phyloP scores from a whole-genome alignment of 2,888 invertebrate species.

The Phyllotreta striolata region DNA sequence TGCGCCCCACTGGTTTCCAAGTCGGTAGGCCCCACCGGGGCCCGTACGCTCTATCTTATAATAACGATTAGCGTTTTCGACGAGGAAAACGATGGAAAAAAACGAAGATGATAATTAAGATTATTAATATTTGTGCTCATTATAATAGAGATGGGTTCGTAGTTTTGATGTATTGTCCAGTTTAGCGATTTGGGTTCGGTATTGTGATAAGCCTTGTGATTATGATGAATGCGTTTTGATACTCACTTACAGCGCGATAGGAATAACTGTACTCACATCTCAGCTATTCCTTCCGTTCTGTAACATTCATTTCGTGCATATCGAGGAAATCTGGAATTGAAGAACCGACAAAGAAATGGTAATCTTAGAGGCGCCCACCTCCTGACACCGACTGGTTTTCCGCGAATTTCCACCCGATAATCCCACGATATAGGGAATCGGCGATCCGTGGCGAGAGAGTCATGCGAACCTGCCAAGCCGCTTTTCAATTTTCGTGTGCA shows the following conservation, averaged over 20 bases:
- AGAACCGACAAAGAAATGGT: too few species aligned
- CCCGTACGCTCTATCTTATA: background rate
- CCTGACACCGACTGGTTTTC: slow-evolving; percentile 30
- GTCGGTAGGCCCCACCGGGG: slow-evolving; percentile 54
- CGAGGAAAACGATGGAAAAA: slow-evolving; percentile 13
- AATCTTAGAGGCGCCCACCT: background rate
- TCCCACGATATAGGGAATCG: slow-evolving; percentile 22
- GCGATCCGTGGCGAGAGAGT: slow-evolving; percentile 9
- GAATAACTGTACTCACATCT: too few species aligned
- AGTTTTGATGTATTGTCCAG: too few species aligned
- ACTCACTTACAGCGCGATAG: too few species aligned
- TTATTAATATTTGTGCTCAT: background rate
- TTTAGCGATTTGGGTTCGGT: too few species aligned
- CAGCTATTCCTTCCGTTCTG: too few species aligned
- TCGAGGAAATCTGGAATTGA: too few species aligned
- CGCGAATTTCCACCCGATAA: background rate
- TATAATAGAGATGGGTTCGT: too few species aligned
- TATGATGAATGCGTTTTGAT: too few species aligned
- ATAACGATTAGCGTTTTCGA: slow-evolving; percentile 17
- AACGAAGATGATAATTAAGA: slow-evolving; percentile 4
- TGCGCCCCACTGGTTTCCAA: slow-evolving; percentile 57
- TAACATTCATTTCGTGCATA: too few species aligned
- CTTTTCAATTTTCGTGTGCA: slow-evolving; percentile 37
- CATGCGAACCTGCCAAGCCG: slow-evolving; percentile 36
- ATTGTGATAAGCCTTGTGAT: too few species aligned